Evolutionary conservation across 2,888 invertebrate species (phyloP).

Genomic region (Caenorhabditis virilis): DNA sequence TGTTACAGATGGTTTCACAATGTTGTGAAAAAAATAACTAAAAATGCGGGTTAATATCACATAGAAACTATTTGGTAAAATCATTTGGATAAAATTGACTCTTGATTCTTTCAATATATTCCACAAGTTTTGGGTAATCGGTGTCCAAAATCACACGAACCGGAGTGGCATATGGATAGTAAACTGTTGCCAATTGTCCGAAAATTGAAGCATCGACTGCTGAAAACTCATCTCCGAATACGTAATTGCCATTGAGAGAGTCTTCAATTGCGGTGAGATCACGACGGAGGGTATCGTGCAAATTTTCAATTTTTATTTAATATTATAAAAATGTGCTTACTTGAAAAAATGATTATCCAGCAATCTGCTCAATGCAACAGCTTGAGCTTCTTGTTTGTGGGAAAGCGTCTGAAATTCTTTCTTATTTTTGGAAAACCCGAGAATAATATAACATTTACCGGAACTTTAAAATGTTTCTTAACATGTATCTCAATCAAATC

Average conservation of each 20-base stretch:
- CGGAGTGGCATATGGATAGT: constrained; percentile 35
- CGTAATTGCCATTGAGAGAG: constrained; percentile 87
- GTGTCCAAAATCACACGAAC: constrained; percentile 13
- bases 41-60: too few species aligned
- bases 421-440: constrained; percentile 45
- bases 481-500: constrained; percentile 29
- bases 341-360: constrained; percentile 35
- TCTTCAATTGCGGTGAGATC: constrained; percentile 89
- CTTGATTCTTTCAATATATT: constrained; percentile 20
- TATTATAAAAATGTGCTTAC: too few species aligned
- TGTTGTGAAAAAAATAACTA: too few species aligned
- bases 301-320: too few species aligned
- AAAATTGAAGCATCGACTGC: constrained; percentile 70
- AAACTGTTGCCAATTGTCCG: constrained; percentile 57
- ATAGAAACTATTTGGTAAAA: constrained; percentile 17
- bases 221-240: constrained; percentile 92
- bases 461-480: constrained; percentile 34
- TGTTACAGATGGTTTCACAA: too few species aligned
- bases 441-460: constrained; percentile 13
- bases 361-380: constrained; percentile 27
- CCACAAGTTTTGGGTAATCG: constrained; percentile 13
- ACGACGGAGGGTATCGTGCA: constrained; percentile 69
- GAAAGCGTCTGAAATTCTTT: too few species aligned
- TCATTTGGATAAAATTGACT: constrained; percentile 23
- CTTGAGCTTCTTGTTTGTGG: constrained; percentile 24